A percentile compares a stretch with the other conserved stretches of the same genome.
These are phyloP conservation scores for Nephrocerus scutellatus DNA, from an alignment of 2,888 invertebrate species.

Conservation along the genomic window DNA sequence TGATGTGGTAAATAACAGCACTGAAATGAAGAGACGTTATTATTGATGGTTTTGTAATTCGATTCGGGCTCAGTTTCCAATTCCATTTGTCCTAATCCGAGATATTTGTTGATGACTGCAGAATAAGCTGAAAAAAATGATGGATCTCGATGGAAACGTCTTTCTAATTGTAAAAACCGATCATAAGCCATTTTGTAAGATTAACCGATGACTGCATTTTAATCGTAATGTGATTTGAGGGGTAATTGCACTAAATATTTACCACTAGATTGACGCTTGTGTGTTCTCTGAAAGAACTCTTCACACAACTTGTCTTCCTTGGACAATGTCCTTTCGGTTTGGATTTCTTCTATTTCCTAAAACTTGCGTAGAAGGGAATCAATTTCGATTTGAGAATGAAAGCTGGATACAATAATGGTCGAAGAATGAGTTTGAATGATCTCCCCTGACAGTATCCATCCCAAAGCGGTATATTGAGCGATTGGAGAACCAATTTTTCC, in stretches of 20 bases:
- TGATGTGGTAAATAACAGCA: conserved; percentile 13
- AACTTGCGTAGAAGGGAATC: conserved; percentile 7
- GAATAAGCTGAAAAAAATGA: conserved; percentile 6
- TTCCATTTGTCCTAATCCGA: conserved; percentile 14
- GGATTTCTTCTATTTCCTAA: conserved; percentile 7
- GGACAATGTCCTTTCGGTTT: too few species aligned
- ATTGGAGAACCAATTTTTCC: conserved; percentile 3
- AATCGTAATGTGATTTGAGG: conserved; percentile 4
- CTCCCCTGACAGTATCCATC: conserved; percentile 14
- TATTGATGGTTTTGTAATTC: neutral
- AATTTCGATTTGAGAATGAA: conserved; percentile 1
- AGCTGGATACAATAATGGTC: conserved; percentile 1
- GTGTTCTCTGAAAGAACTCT: conserved; percentile 5
- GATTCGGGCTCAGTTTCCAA: conserved; percentile 4
- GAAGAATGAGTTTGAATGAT: neutral
- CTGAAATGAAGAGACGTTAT: too few species aligned
- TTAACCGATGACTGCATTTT: conserved; percentile 1
- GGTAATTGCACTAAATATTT: conserved; percentile 9
- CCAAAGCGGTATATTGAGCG: conserved; percentile 12
- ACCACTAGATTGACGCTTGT: conserved; percentile 1
- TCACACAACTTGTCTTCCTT: conserved; percentile 6
- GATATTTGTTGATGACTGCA: conserved; percentile 12
- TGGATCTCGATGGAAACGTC: conserved; percentile 2
- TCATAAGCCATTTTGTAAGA: conserved; percentile 11
- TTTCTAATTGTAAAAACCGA: conserved; percentile 9